Base-by-base conservation (phyloP, 2,888 invertebrate genomes). In the Synergus itoensis region DNA sequence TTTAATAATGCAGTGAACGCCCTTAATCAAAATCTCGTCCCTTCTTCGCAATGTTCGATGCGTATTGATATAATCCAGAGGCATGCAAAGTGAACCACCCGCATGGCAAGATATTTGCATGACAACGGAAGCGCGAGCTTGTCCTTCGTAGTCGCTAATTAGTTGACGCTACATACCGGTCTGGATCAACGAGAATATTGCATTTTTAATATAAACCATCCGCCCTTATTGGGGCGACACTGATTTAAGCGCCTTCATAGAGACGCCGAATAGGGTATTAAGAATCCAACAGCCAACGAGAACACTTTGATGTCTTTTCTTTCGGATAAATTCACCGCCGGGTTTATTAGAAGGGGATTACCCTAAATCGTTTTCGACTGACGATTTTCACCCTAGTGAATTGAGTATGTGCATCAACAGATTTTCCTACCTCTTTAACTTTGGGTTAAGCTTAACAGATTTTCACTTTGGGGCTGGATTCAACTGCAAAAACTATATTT, bases 151-250 rank as follows among this genome's bases (percentile, higher is more conserved):
- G 84, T 86, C 84, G 86, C 88, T 90, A 91, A 91, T 91, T 91
- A 90, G 90, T 88, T 84, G 87, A 84, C 84, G 88, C 88, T 85
- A 87, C 89, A 90, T 88, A 88, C 89, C 89, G 84, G 77, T 80
- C 77, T 80, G 90, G 90, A 91, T 90, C 90, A 90, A 88, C 89
- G 87, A 87, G 89, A 86, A 90, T 91, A 91, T 91, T 91, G 89
- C 88, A 91, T 91, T 91, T 91, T 91, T 91, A 88, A 89, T 90
- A 89, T 85, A 88, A 86, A 80, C 86, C 86, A 87, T 82, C 84
- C 85, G 83, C 81, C 79, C 77, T 65, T n/a, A 18, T 69, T 77
- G 48, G 75, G 41, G 28, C 57, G 18, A 62, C 78, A 40, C 63
- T 36, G 69, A 77, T 63, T 62, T 64, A 48, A 21, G 41, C 63